Conservation (phyloP, 2,113 vertebrate species). For the Balaenoptera acutorostrata region DNA sequence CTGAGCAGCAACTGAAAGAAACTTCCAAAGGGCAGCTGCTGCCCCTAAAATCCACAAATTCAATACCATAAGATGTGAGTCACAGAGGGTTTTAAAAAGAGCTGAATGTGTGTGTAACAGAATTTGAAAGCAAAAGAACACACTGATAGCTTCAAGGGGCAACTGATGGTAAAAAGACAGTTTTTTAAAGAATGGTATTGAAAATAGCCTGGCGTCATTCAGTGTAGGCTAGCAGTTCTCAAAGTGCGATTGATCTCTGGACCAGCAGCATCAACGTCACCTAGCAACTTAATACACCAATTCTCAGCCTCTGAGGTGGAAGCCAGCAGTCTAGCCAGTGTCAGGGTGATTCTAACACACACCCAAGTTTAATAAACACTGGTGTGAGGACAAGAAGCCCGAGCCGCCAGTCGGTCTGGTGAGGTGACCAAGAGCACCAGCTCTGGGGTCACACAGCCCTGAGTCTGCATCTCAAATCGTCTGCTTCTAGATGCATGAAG, state of each 20-base stretch:
- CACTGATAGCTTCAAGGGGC: background rate
- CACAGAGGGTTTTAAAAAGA: background rate
- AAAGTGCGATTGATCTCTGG: background rate
- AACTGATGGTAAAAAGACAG: background rate
- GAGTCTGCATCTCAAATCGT: background rate
- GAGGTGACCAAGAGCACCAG: background rate
- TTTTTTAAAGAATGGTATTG: background rate
- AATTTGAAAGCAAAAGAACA: background rate
- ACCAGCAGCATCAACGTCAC: background rate
- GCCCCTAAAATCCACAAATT: background rate
- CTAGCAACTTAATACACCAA: background rate
- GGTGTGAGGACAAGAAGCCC: background rate
- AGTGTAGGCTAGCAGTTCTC: background rate
- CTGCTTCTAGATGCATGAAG: background rate
- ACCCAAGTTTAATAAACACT: background rate
- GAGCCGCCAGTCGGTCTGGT: background rate
- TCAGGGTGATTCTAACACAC: background rate
- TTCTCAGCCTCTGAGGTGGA: background rate
- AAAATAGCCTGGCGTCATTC: background rate
- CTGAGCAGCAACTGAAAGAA: background rate
- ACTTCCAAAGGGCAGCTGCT: background rate
- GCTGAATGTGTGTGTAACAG: background rate
- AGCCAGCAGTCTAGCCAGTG: background rate
- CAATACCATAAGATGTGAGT: background rate
- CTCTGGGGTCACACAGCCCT: background rate